Conservation (phyloP, 2,888 invertebrate genomes). For the Malacosoma neustria region DNA sequence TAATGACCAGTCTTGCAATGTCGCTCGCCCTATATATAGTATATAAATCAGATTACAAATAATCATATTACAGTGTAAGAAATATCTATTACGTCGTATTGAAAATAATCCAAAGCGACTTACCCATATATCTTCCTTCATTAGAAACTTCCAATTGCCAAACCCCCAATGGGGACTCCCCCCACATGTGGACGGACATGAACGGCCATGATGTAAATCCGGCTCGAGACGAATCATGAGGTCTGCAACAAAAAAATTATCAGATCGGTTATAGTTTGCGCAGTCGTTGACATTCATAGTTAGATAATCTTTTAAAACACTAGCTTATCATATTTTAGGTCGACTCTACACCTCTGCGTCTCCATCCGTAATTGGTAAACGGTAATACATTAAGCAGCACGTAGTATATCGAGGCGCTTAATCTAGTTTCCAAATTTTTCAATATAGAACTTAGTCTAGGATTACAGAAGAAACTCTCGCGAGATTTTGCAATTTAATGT, state of each 20-base stretch:
- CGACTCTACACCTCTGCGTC: no score
- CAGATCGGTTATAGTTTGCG: no score
- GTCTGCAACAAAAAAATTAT: slow-evolving; percentile 71
- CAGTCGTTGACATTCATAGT: no score
- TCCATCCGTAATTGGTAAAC: no score
- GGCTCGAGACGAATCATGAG: slow-evolving; percentile 90
- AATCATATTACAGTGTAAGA: background rate
- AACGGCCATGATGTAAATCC: slow-evolving; percentile 99
- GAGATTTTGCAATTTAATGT: no score
- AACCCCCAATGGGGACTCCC: slow-evolving; percentile 93
- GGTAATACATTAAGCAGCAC: no score
- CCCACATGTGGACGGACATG: slow-evolving; percentile 99
- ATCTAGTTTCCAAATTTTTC: no score
- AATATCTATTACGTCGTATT: background rate
- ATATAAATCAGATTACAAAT: slow-evolving; percentile 20
- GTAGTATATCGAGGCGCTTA: no score
- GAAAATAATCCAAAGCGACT: slow-evolving; percentile 48
- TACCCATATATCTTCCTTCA: slow-evolving; percentile 92
- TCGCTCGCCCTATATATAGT: slow-evolving; percentile 86
- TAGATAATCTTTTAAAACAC: no score
- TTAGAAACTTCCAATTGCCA: slow-evolving; percentile 98
- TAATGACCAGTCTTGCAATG: slow-evolving; percentile 94
- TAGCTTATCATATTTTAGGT: no score
- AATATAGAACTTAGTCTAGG: no score
- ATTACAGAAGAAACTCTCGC: no score